These are phyloP conservation scores for Champsocephalus gunnari DNA, from an alignment of 2,797 vertebrate genomes.

Conservation along the genomic window DNA sequence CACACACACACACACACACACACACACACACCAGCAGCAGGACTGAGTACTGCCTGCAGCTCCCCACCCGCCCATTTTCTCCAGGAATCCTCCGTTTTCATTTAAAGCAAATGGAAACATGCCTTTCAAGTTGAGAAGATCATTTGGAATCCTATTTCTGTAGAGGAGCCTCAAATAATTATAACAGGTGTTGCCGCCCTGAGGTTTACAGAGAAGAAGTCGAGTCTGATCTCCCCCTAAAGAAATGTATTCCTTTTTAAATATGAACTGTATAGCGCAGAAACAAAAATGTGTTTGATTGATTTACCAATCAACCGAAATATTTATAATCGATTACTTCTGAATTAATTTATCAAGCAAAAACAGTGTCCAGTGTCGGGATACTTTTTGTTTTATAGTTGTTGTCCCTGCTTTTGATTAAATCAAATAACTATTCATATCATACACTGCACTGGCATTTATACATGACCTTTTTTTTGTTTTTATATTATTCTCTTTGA, in stretches of 20 bases:
- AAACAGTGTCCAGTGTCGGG: no score
- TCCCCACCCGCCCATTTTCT: conserved; percentile 51
- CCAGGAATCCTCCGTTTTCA: conserved; percentile 66
- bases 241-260: not conserved
- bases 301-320: not conserved
- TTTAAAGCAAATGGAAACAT: conserved; percentile 71
- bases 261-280: not conserved
- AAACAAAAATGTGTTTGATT: not conserved
- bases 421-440: no score
- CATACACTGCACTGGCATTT: no score
- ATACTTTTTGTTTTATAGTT: not conserved
- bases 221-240: conserved; percentile 2
- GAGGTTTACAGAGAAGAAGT: conserved; percentile 44
- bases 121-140: conserved; percentile 70
- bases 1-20: conserved; percentile 27
- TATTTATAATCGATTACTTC: not conserved
- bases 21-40: conserved; percentile 25
- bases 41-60: conserved; percentile 55
- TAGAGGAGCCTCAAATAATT: conserved; percentile 62
- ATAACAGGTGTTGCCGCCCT: conserved; percentile 45
- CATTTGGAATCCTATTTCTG: conserved; percentile 67
- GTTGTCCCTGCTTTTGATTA: not conserved
- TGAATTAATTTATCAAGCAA: no score
- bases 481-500: no score
- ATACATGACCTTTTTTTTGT: no score